Evolutionary conservation across 2,888 invertebrate genomes (phyloP).

Genomic region (Harpagoxenus sublaevis): DNA sequence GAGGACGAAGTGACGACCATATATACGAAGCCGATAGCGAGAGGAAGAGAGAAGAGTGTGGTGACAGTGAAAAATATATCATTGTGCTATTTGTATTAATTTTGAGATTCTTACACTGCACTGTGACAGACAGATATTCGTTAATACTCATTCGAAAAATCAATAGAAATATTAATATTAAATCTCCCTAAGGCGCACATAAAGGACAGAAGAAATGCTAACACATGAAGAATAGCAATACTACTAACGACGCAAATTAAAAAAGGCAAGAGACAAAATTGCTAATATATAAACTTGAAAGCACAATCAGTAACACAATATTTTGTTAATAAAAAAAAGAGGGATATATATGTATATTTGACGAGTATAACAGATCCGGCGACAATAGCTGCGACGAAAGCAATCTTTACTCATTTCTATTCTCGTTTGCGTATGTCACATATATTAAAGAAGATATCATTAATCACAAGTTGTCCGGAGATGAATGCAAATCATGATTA

Average conservation of each 20-base stretch:
- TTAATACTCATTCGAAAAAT: not conserved
- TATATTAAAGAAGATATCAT: not conserved
- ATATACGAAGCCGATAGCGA: not conserved
- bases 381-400: too few species aligned
- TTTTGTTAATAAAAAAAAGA: not conserved
- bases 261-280: not conserved
- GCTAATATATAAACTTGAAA: constrained; percentile 8
- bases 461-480: not conserved
- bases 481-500: constrained; percentile 29
- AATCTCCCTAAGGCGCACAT: not conserved
- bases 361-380: not conserved
- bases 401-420: not conserved
- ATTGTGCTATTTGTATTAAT: not conserved
- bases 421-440: not conserved
- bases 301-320: not conserved
- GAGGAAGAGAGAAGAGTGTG: not conserved
- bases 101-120: not conserved
- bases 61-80: constrained; percentile 7
- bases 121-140: not conserved
- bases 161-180: not conserved
- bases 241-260: not conserved
- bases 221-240: not conserved
- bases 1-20: not conserved
- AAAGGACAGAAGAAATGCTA: not conserved
- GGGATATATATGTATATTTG: not conserved